Base-by-base conservation (phyloP, 2,797 vertebrate species). In the Acropternis orthonyx region DNA sequence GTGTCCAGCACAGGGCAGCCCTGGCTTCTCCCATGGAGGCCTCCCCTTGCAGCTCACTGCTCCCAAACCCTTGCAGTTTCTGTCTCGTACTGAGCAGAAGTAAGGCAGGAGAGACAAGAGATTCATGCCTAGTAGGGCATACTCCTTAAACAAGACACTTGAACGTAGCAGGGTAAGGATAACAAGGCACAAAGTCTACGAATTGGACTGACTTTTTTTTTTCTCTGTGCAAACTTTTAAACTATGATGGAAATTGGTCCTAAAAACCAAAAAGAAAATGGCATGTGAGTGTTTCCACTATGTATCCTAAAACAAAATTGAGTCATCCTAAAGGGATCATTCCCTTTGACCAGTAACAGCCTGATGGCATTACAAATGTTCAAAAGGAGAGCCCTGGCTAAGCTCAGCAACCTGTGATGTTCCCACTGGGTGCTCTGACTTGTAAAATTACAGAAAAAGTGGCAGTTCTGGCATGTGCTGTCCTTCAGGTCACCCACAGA, bases 331-430 rank as follows among this genome's bases (percentile, higher is more conserved):
- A 56, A 75, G 7, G 9, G 26, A 61, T 8, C 7, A 17, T 46
- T 18, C 13, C 66, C 12, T 56, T 52, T 56, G 39, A 75, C 44
- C 16, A 28, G 24, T 76, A 43, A 10, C 34, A 44, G 13, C 26
- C 26, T 52, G 28, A 48, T 58, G 56, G n/a, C 14, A 7, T 75
- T 68, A 27, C 16, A 51, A 4, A 32, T 56, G 28, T 28, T 34
- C 62, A 32, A 2, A 14, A 23, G 14, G 13, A 71, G 27, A 81
- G 15, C 39, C 36, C 30, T 79, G 16, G 13, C 37, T 46, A 34
- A 62, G 5, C 36, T 73, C 0, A 0, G 43, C 51, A 66, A 59
- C 24, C 39, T 30, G 36, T 62, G 17, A 8, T 0, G 1, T 34
- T 75, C 80, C 87, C 18, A 30, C 23, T 54, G 93, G n/a, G 14